Evolutionary conservation across 2,113 vertebrate species (phyloP), one percentile per base, ranked within the genome.

Genomic region (Platanista minor): DNA sequence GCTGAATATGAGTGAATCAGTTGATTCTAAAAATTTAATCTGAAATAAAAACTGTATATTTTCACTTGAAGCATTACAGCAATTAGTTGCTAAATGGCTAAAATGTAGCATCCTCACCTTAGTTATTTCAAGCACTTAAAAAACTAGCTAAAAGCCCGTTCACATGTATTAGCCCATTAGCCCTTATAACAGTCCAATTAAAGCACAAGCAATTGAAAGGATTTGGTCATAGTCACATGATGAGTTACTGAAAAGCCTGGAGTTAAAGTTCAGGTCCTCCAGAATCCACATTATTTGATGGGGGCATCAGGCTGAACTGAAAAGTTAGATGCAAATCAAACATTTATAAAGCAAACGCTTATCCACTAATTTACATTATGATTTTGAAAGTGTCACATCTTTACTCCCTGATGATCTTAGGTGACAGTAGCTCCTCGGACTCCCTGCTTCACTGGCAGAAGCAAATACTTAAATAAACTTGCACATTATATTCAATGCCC

Each of bases 381-480:
- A 93, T 86, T 90, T 94, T 88, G 75, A 90, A 92, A 97, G 92
- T 95, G 94, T 96, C 81, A 86, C 74, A 93, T 86, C 86, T 95
- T 61, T 80, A 69, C 11, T 85, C 49, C 67, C 64, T 33, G 29
- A 62, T 69, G 71, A 72, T 39, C 75, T 52, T 9, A 33, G 62
- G 46, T 54, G 92, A 87, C 90, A 75, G 64, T 14, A 31, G 31
- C 52, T 10, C 7, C 18, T 84, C 7, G 23, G 77, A 86, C 33
- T 72, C 95, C 62, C 41, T 75, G 36, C 31, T 75, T 95, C 84
- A 75, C 49, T 31, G 3, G 74, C 41, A 94, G 43, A 52, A 94
- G 75, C 89, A 94, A 97, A 97, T 69, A 94, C 67, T 89, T 90
- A 94, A 95, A 95, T 46, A 78, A 91, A 94, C 41, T 74, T 75